Conservation (phyloP, 2,888 invertebrate species). For the Drepana falcataria region DNA sequence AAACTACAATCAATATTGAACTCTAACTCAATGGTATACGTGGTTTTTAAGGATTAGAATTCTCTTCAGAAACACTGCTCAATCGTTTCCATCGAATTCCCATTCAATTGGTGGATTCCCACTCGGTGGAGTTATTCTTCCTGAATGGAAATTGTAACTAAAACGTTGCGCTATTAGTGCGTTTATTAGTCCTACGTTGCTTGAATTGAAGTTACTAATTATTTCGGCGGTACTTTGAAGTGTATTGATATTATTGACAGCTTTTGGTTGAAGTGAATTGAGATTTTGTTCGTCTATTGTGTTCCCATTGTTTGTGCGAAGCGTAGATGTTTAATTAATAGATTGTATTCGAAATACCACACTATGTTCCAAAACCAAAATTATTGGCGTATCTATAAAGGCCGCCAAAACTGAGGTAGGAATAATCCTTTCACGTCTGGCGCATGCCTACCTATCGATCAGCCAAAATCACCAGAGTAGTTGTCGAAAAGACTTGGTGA, state of each 20-base stretch:
- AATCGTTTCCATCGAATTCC: slow-evolving; percentile 18
- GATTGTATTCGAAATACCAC: too few species aligned
- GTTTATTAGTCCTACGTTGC: slow-evolving; percentile 33
- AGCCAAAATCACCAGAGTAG: too few species aligned
- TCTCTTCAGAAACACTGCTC: background rate
- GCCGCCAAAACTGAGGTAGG: too few species aligned
- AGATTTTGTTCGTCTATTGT: background rate
- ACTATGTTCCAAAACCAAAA: too few species aligned
- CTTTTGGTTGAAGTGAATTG: background rate
- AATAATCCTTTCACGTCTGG: too few species aligned
- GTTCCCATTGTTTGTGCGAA: background rate
- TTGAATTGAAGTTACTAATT: slow-evolving; percentile 34
- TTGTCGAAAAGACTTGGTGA: too few species aligned
- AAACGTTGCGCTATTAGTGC: slow-evolving; percentile 34
- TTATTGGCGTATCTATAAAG: too few species aligned
- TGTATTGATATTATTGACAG: slow-evolving; percentile 5
- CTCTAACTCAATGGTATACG: slow-evolving; percentile 9
- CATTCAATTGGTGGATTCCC: slow-evolving; percentile 21
- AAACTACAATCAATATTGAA: slow-evolving; percentile 5
- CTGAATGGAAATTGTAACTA: slow-evolving; percentile 36
- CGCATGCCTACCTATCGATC: too few species aligned
- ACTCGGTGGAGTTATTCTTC: slow-evolving; percentile 13
- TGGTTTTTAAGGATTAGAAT: background rate
- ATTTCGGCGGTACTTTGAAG: slow-evolving; percentile 19
- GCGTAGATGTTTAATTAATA: too few species aligned